Evolutionary conservation across 2,113 vertebrate genomes (phyloP), one percentile per base, ranked within the genome.

Genomic region (Macrotis lagotis): DNA sequence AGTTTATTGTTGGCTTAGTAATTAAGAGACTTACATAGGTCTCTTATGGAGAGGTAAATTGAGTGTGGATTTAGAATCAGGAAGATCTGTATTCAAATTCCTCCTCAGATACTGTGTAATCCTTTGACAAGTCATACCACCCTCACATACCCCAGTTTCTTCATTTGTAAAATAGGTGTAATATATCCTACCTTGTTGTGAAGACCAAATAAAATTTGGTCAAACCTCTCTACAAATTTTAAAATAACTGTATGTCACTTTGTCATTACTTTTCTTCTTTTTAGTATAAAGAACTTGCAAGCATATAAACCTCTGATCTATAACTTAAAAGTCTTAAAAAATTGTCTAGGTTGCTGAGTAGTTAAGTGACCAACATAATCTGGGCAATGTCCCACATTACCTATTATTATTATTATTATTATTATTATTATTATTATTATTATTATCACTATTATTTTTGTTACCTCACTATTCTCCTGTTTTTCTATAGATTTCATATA

Each of bases 11-110:
- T 94, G 91, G 25, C 92, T 31, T 94, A 2, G 74, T n/a, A 93
- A 90, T 91, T 90, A 25, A 97, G 66, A 83, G 66, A 83, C 19
- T n/a, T n/a, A n/a, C n/a, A n/a, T n/a, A n/a, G n/a, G n/a, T n/a
- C n/a, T n/a, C 66, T n/a, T n/a, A 83, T 83, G 8, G 37, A n/a
- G 66, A 83, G n/a, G 19, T 83, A 22, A 83, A 44, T 22, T 83
- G 66, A 44, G 37, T 24, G 7, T 83, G n/a, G n/a, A 44, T 83
- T 83, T 44, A 83, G 37, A 44, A 19, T 83, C 24, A n/a, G 66
- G n/a, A 44, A 83, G n/a, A 83, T 7, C 66, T n/a, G 11, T 31
- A 74, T 74, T 37, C 9, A 14, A 74, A 74, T 74, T 74, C 1
- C 37, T 19, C 59, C 37, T 74, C 59, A 74, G 5, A 74, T 4